Percentiles rank a stretch among this genome's conserved stretches.
phyloP scores from a whole-genome alignment of 2,113 vertebrate species.

The Dicaeum eximium region DNA sequence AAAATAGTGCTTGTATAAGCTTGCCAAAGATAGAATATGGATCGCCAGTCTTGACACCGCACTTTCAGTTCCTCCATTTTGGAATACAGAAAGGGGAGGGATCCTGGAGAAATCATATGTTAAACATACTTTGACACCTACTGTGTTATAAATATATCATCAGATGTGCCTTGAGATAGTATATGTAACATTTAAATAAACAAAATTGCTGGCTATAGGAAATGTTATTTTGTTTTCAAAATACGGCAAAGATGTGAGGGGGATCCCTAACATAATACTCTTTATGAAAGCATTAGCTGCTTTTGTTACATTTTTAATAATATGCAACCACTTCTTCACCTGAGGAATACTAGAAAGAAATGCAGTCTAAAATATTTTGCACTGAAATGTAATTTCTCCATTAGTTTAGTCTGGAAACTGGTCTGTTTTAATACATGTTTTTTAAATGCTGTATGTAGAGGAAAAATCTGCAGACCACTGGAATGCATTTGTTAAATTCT shows the following conservation, averaged over 20 bases:
- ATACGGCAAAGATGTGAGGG: slow-evolving; percentile 80
- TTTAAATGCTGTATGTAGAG: slow-evolving; percentile 84
- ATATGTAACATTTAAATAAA: slow-evolving; percentile 92
- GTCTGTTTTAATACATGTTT: slow-evolving; percentile 86
- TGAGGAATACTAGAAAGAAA: slow-evolving; percentile 88
- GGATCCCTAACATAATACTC: slow-evolving; percentile 84
- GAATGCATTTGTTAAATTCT: slow-evolving; percentile 81
- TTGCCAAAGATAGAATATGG: slow-evolving; percentile 99
- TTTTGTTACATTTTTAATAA: slow-evolving; percentile 97
- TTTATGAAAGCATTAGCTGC: slow-evolving; percentile 96
- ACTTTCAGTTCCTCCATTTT: slow-evolving; percentile 89
- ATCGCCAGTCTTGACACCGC: slow-evolving; percentile 90
- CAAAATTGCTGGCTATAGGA: slow-evolving; percentile 93
- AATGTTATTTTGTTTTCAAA: slow-evolving; percentile 88
- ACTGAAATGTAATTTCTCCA: slow-evolving; percentile 96
- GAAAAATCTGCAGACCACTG: slow-evolving; percentile 79
- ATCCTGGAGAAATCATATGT: slow-evolving; percentile 82
- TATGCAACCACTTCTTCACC: slow-evolving; percentile 99
- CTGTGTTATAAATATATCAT: slow-evolving; percentile 93
- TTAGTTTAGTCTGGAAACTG: slow-evolving; percentile 93
- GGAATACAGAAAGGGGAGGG: slow-evolving; percentile 87
- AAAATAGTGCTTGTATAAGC: slow-evolving; percentile 98
- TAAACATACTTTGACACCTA: slow-evolving; percentile 85
- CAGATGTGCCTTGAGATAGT: slow-evolving; percentile 99
- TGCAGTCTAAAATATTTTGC: slow-evolving; percentile 95